Conservation (phyloP, 1,140 invertebrate genomes). For the Marisa cornuarietis region DNA sequence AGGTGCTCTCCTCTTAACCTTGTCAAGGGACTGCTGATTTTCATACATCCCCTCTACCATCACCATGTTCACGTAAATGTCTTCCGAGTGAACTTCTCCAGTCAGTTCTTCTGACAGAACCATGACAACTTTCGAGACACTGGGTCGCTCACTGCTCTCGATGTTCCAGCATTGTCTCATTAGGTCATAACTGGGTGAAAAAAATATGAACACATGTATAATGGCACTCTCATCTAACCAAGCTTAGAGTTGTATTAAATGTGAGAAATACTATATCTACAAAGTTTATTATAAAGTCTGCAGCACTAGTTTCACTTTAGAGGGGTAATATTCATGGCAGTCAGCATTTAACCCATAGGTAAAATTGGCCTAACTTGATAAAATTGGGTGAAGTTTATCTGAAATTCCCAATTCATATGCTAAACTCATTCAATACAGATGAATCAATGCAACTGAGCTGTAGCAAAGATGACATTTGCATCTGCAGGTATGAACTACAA, state of each 20-base stretch:
- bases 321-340: background rate
- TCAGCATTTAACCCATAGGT: background rate
- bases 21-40: conserved; percentile 10
- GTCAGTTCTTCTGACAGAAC: conserved; percentile 11
- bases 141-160: conserved; percentile 77
- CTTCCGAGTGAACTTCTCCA: background rate
- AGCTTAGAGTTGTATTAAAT: background rate
- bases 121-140: conserved; percentile 71
- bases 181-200: conserved; percentile 72
- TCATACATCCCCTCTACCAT: conserved; percentile 6
- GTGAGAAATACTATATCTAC: background rate
- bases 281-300: background rate
- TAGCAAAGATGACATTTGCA: no score
- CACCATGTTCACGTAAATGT: conserved; percentile 21
- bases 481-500: background rate
- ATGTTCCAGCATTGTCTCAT: conserved; percentile 90
- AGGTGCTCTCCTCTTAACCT: background rate
- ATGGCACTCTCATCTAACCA: background rate
- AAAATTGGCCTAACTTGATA: background rate
- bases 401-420: no score
- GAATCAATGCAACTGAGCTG: no score
- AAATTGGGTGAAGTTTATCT: background rate
- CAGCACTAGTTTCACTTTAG: no score
- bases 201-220: background rate
- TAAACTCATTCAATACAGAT: no score